These are phyloP conservation scores for Chaetoderma sp. DNA, from an alignment of 2,888 invertebrate genomes.

Conservation along the genomic window DNA sequence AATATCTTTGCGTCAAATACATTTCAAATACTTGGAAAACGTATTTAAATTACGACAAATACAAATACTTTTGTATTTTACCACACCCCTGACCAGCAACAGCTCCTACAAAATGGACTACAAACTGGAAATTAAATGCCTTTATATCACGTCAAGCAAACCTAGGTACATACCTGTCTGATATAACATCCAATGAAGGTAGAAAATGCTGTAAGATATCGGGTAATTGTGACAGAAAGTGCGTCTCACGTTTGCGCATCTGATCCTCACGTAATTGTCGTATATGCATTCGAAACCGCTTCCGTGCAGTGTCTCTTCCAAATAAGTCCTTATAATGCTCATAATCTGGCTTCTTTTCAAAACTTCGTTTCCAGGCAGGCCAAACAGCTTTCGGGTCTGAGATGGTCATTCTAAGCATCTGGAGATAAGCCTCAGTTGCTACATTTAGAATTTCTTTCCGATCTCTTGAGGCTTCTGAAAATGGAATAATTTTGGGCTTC, in stretches of 20 bases:
- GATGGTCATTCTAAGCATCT: constrained; percentile 84
- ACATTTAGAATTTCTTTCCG: constrained; percentile 90
- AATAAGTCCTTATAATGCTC: constrained; percentile 86
- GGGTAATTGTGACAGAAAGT: constrained; percentile 83
- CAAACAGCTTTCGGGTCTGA: constrained; percentile 82
- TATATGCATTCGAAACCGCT: constrained; percentile 82
- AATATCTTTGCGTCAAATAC: too few relatives aligned
- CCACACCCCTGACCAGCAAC: too few relatives aligned
- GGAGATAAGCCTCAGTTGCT: constrained; percentile 90
- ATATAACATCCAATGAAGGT: constrained; percentile 80
- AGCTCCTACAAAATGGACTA: too few relatives aligned
- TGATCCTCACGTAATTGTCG: constrained; percentile 86
- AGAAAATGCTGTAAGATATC: constrained; percentile 82
- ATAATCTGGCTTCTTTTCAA: constrained; percentile 90
- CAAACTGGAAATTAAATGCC: too few relatives aligned
- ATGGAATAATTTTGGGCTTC: constrained; percentile 73
- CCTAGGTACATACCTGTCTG: constrained; percentile 73
- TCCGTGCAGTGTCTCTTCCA: constrained; percentile 86
- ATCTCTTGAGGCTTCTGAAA: constrained; percentile 85
- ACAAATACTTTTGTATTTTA: too few relatives aligned
- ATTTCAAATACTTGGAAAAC: too few relatives aligned
- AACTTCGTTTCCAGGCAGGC: constrained; percentile 79
- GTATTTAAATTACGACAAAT: too few relatives aligned
- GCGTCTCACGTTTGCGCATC: constrained; percentile 80
- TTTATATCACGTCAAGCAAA: too few relatives aligned